Evolutionary conservation across 2,113 vertebrate genomes (phyloP).

Genomic region (Deroptyus accipitrinus): DNA sequence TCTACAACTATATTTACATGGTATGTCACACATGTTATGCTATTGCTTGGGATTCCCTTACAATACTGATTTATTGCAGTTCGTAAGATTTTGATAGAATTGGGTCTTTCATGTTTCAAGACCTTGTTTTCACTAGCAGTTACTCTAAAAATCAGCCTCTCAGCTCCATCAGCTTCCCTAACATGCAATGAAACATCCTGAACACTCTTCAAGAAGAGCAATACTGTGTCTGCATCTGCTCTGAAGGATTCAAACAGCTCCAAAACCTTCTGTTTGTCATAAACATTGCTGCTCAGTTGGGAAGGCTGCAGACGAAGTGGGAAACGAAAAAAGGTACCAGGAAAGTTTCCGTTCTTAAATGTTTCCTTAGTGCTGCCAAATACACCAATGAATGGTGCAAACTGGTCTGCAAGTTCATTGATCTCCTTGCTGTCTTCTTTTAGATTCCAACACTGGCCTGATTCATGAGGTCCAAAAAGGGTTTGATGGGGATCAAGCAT

Average conservation of each 20-base stretch:
- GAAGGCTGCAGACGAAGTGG: conserved; percentile 91
- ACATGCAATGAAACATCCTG: conserved; percentile 90
- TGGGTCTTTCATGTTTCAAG: conserved; percentile 83
- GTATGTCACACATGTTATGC: conserved; percentile 90
- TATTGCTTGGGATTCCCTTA: conserved; percentile 81
- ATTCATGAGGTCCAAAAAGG: conserved; percentile 93
- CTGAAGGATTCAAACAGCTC: conserved; percentile 96
- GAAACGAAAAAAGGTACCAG: conserved; percentile 96
- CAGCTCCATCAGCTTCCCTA: conserved; percentile 87
- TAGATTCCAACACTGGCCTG: conserved; percentile 97
- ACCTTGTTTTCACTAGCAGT: conserved; percentile 83
- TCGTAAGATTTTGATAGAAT: conserved; percentile 85
- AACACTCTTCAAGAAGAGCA: conserved; percentile 95
- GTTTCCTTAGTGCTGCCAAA: conserved; percentile 92
- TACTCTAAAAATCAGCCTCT: conserved; percentile 90
- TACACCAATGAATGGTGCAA: conserved; percentile 89
- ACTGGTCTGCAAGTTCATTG: conserved; percentile 88
- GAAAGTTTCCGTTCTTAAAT: conserved; percentile 84
- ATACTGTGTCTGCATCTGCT: conserved; percentile 92
- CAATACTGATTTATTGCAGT: conserved; percentile 87
- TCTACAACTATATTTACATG: conserved; percentile 86
- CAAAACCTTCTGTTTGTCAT: conserved; percentile 93
- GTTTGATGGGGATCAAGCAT: conserved; percentile 97
- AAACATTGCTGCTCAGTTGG: conserved; percentile 91
- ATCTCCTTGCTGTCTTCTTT: conserved; percentile 93